Percentiles rank a stretch among this genome's conserved stretches.
Evolutionary conservation across 2,113 vertebrate genomes (phyloP).

Genomic region (Oreotrochilus melanogaster): DNA sequence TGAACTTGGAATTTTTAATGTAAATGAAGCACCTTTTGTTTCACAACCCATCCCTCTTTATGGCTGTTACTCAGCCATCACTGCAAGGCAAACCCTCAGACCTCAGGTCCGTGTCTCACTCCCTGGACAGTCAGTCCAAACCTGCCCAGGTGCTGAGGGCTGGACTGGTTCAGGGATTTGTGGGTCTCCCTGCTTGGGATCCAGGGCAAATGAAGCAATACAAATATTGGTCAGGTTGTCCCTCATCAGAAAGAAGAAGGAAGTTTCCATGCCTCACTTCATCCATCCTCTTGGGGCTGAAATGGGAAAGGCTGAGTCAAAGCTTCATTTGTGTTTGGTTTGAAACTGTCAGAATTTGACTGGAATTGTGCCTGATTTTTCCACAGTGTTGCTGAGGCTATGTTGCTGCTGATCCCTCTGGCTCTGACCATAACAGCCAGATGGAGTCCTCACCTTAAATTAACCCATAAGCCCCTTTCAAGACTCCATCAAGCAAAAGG

Average conservation of each 20-base stretch:
- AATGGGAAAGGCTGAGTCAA: not conserved
- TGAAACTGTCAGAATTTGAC: not conserved
- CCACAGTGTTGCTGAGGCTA: not conserved
- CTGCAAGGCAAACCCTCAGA: not conserved
- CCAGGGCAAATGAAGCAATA: not conserved
- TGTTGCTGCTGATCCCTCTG: not conserved
- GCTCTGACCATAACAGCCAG: not conserved
- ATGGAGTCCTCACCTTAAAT: not conserved
- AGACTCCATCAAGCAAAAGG: not conserved
- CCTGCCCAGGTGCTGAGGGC: not conserved
- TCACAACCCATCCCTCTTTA: not conserved
- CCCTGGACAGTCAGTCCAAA: not conserved
- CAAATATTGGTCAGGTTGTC: not conserved
- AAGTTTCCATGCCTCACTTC: not conserved
- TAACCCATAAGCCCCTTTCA: not conserved
- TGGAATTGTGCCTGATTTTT: not conserved
- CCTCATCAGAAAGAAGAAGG: not conserved
- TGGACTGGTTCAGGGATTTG: not conserved
- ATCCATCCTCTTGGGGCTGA: not conserved
- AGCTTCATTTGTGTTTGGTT: not conserved
- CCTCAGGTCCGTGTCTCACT: accelerated
- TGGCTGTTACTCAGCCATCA: not conserved
- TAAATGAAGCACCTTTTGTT: not conserved
- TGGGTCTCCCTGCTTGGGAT: accelerated
- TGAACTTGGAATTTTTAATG: not conserved